Percentiles rank a stretch among this genome's conserved stretches.
phyloP scores from a whole-genome alignment of 2,888 invertebrate genomes.

The Drosophila eohydei region DNA sequence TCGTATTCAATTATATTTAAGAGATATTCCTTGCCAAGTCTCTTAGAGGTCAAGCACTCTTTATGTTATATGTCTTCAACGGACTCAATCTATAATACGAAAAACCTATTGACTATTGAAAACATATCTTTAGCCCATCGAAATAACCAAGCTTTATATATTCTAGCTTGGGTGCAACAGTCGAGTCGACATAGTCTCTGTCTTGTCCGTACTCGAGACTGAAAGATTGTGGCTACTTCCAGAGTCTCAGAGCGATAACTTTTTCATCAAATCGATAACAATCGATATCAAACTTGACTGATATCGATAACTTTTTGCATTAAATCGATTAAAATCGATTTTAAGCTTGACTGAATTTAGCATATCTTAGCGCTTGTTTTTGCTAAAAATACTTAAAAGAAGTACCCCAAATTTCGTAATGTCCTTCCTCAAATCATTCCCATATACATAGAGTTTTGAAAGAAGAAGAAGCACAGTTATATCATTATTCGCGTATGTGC shows the following conservation, averaged over 20 bases:
- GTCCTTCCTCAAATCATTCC: background rate
- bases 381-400: background rate
- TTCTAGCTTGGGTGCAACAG: no score
- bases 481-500: no score
- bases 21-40: background rate
- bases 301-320: no score
- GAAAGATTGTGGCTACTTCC: no score
- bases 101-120: background rate
- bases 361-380: background rate
- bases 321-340: background rate
- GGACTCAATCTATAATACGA: background rate
- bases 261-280: no score
- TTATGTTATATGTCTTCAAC: background rate
- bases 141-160: no score
- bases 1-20: constrained; percentile 1
- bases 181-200: no score
- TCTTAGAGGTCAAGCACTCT: background rate
- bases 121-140: no score
- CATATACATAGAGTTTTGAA: background rate
- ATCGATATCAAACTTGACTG: no score
- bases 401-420: background rate
- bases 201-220: no score
- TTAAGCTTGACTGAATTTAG: background rate
- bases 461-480: no score
- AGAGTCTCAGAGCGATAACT: no score